A percentile compares a stretch with the other conserved stretches of the same genome.
Conservation (phyloP, 2,113 vertebrate species). For the Lophochroa leadbeateri region DNA sequence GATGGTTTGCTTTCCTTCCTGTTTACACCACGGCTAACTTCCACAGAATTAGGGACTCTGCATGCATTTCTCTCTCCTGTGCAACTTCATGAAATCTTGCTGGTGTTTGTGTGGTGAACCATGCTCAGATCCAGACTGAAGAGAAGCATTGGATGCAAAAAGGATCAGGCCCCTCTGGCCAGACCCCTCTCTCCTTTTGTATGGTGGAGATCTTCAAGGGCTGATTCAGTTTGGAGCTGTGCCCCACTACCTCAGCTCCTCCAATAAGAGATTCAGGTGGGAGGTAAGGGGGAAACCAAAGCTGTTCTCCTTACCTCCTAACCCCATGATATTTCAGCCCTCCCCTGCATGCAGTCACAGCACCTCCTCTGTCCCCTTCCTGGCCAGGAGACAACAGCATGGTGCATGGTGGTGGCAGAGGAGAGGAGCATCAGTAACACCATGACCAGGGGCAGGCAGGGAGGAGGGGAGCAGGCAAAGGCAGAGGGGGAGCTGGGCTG, state of each 20-base stretch:
- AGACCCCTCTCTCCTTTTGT: not conserved
- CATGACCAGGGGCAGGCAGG: not conserved
- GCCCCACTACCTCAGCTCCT: not conserved
- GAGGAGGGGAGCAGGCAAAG: not conserved
- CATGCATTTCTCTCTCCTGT: not conserved
- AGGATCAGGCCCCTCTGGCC: not conserved
- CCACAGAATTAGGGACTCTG: not conserved
- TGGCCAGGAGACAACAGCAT: accelerated
- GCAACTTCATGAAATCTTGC: not conserved
- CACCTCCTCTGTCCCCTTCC: not conserved
- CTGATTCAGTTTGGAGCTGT: not conserved
- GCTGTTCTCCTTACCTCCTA: not conserved
- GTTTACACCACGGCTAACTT: not conserved
- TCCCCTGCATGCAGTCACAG: not conserved
- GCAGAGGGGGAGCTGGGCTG: not conserved
- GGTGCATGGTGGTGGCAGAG: not conserved
- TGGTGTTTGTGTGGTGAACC: not conserved
- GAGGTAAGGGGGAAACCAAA: not conserved
- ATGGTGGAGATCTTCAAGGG: not conserved
- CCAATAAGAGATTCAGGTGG: accelerated
- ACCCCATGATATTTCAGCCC: not conserved
- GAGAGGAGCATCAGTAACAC: not conserved
- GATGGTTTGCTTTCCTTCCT: not conserved
- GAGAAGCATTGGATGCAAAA: not conserved
- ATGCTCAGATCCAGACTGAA: not conserved